Evolutionary conservation across 1,140 invertebrate species (phyloP).

Genomic region (Leptinotarsa defecta): DNA sequence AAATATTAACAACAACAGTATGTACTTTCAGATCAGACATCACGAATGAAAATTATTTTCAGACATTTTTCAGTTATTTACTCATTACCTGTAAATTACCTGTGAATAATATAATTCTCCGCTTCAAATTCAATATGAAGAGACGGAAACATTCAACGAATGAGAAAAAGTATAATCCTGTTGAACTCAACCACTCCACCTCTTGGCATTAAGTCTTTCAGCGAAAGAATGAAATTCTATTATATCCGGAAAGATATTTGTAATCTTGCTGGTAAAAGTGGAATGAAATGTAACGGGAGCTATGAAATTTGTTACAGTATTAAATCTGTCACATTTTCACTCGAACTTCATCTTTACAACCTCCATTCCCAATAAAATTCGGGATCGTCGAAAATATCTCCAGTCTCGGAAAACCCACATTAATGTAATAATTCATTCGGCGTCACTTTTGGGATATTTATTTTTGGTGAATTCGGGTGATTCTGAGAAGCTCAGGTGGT

Average conservation of each 20-base stretch:
- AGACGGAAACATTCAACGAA: too few relatives aligned
- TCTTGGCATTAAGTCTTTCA: neutral
- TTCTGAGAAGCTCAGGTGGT: neutral
- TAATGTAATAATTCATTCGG: neutral
- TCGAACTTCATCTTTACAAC: constrained; percentile 1
- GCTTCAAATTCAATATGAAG: too few relatives aligned
- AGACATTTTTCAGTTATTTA: too few relatives aligned
- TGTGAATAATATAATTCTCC: too few relatives aligned
- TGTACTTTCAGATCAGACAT: too few relatives aligned
- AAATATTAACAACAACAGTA: too few relatives aligned
- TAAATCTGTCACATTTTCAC: constrained; percentile 6
- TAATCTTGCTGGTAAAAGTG: neutral
- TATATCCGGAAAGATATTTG: neutral
- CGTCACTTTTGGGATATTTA: neutral
- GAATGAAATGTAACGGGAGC: neutral
- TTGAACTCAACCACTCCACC: neutral
- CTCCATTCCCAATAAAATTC: neutral
- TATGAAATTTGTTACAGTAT: constrained; percentile 1
- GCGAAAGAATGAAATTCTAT: neutral
- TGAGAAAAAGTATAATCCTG: too few relatives aligned
- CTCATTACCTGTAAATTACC: too few relatives aligned
- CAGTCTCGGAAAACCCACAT: neutral
- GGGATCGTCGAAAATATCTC: neutral
- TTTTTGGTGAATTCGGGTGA: neutral
- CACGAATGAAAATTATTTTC: too few relatives aligned